Evolutionary conservation across 2,797 vertebrate species (phyloP).

Genomic region (Diceros bicornis): DNA sequence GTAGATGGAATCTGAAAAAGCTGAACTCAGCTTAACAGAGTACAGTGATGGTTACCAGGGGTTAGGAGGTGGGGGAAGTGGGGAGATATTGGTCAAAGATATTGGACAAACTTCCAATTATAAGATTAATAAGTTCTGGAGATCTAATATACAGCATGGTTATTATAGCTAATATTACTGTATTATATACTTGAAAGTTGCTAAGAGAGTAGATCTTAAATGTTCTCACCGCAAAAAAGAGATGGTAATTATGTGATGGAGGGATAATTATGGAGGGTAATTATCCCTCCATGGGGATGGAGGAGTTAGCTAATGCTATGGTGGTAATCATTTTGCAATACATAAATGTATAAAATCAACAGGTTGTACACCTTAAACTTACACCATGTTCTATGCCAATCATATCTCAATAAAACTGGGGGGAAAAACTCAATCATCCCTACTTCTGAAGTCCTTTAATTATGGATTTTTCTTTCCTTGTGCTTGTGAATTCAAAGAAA

Average conservation of each 20-base stretch:
- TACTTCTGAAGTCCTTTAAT: conserved; percentile 2
- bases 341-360: background rate
- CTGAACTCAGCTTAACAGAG: background rate
- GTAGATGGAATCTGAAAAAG: background rate
- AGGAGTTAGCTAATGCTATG: background rate
- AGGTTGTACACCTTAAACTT: background rate
- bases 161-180: background rate
- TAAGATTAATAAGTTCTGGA: background rate
- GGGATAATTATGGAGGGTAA: too few species aligned
- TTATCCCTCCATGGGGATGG: background rate
- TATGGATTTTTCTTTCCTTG: conserved; percentile 34
- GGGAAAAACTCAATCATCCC: background rate
- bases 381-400: background rate
- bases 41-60: background rate
- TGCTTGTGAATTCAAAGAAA: conserved; percentile 34
- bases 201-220: background rate
- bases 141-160: background rate
- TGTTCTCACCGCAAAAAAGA: background rate
- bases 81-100: background rate
- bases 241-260: background rate
- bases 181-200: background rate
- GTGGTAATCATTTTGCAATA: background rate
- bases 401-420: background rate
- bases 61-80: too few species aligned
- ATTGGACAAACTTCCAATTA: background rate